Conservation (phyloP, 1,140 invertebrate species). For the Brachionus rubens region DNA sequence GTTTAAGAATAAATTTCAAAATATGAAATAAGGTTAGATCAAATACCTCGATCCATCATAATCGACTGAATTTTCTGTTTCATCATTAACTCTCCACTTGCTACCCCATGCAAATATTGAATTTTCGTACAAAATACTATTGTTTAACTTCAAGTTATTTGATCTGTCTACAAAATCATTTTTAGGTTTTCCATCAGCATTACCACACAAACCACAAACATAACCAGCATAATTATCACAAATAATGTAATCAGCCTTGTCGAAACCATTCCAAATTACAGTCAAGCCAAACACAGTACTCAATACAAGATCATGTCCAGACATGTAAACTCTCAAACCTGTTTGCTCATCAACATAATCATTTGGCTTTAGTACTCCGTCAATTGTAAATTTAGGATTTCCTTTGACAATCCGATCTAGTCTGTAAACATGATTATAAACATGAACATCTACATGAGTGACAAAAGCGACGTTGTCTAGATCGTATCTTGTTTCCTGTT, state of each 20-base stretch:
- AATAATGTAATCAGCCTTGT: background rate
- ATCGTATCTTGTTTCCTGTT: background rate
- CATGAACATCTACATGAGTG: background rate
- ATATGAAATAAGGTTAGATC: too few species aligned
- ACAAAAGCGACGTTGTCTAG: background rate
- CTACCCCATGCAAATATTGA: background rate
- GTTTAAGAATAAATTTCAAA: too few species aligned
- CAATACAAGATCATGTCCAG: background rate
- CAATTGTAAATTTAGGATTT: background rate
- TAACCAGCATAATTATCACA: conserved; percentile 18
- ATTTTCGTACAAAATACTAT: background rate
- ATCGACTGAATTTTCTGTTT: background rate
- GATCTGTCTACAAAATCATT: conserved; percentile 13
- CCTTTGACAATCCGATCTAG: background rate
- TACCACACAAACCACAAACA: conserved; percentile 38
- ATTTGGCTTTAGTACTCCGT: background rate
- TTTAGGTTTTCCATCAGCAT: background rate
- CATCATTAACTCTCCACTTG: background rate
- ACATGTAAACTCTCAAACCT: background rate
- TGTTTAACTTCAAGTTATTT: background rate
- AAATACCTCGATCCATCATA: too few species aligned
- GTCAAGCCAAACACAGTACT: conserved; percentile 19
- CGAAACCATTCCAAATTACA: conserved; percentile 13
- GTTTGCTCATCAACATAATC: background rate
- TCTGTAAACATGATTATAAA: background rate